Evolutionary conservation across 2,888 invertebrate species (phyloP).

Genomic region (Polyommatus iphigenia): DNA sequence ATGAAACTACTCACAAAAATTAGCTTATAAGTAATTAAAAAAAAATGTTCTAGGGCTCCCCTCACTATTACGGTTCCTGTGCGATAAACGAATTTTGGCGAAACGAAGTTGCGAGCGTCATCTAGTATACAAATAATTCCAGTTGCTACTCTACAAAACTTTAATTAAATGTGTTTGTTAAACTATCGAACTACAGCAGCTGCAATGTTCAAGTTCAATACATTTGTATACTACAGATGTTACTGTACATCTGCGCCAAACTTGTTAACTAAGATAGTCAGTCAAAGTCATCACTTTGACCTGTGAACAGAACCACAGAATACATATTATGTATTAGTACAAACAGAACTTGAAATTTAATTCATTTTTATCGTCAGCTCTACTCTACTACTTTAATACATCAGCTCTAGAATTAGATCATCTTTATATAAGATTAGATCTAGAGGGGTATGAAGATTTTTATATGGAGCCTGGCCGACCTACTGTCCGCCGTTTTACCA

Average conservation of each 20-base stretch:
- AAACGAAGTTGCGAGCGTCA: neutral
- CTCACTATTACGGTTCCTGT: too few relatives aligned
- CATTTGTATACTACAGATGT: neutral
- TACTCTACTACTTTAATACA: neutral
- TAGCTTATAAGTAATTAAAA: too few relatives aligned
- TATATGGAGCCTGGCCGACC: too few relatives aligned
- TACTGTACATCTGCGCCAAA: neutral
- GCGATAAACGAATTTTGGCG: too few relatives aligned
- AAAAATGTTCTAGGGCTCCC: too few relatives aligned
- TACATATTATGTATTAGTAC: too few relatives aligned
- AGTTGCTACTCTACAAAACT: neutral
- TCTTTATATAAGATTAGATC: neutral
- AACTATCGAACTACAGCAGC: neutral
- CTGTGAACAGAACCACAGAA: neutral
- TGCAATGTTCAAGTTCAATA: neutral
- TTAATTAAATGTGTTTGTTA: neutral
- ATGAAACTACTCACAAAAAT: too few relatives aligned
- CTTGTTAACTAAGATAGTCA: slow-evolving; percentile 1
- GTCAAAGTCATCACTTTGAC: neutral
- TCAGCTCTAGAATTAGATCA: neutral
- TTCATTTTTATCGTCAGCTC: neutral
- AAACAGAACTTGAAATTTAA: neutral
- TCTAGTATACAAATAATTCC: neutral
- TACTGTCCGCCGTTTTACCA: too few relatives aligned
- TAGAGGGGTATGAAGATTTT: too few relatives aligned